phyloP scores from a whole-genome alignment of 1,140 invertebrate species.

The Formica selysi region DNA sequence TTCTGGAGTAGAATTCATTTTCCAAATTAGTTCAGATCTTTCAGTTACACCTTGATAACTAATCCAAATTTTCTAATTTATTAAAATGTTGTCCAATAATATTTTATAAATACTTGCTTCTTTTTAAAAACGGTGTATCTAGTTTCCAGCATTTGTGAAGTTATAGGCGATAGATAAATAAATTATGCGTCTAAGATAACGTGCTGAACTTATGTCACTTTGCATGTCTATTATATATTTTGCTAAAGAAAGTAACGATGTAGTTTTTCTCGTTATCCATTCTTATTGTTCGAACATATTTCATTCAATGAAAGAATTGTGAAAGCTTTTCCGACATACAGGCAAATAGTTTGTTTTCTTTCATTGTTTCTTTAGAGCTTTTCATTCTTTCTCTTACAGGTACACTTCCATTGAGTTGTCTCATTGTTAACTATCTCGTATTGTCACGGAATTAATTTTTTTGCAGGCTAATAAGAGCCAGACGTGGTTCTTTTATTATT shows the following conservation, averaged over 20 bases:
- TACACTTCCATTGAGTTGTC: neutral
- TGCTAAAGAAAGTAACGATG: neutral
- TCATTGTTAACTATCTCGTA: neutral
- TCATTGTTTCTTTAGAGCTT: neutral
- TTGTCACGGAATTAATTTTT: slow-evolving; percentile 8
- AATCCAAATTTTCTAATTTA: neutral
- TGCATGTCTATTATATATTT: neutral
- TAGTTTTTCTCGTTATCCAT: neutral
- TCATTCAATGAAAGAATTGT: neutral
- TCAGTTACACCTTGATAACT: neutral
- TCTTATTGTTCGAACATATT: neutral
- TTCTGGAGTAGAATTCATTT: no score
- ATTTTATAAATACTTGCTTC: neutral
- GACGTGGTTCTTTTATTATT: no score
- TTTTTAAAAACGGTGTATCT: neutral
- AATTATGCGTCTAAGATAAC: neutral
- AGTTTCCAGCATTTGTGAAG: neutral
- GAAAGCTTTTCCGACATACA: neutral
- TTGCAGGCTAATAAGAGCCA: no score
- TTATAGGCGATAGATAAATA: neutral
- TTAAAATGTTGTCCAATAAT: neutral
- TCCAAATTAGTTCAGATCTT: no score
- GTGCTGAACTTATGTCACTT: neutral
- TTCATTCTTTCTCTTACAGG: slow-evolving; percentile 1
- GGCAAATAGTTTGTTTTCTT: slow-evolving; percentile 35